A percentile compares a stretch with the other conserved stretches of the same genome.
Evolutionary conservation across 2,888 invertebrate species (phyloP).

Genomic region (Pherbina coryleti): DNA sequence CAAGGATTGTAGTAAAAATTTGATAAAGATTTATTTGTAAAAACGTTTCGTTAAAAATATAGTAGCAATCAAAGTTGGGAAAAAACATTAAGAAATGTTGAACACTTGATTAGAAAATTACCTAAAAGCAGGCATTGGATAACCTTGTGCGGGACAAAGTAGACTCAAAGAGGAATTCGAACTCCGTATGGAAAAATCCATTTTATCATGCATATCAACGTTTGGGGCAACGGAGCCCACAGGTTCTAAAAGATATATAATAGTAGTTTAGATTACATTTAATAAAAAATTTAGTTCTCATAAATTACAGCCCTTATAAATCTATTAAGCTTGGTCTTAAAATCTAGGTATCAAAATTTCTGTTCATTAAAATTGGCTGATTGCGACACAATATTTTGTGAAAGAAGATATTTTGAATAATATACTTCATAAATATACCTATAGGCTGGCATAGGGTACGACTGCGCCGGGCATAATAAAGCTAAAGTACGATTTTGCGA

Average conservation of each 20-base stretch:
- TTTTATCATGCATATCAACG: constrained; percentile 71
- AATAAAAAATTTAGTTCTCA: no score
- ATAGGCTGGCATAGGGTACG: constrained; percentile 78
- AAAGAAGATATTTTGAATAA: constrained; percentile 56
- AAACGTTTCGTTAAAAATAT: no score
- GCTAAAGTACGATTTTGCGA: constrained; percentile 71
- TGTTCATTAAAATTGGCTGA: constrained; percentile 75
- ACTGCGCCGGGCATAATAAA: constrained; percentile 82
- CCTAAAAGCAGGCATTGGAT: constrained; percentile 67
- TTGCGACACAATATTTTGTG: constrained; percentile 75
- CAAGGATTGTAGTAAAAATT: no score
- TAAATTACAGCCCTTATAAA: no score
- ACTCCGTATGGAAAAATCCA: constrained; percentile 60
- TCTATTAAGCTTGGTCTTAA: no score
- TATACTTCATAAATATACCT: constrained; percentile 53
- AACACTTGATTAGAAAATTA: constrained; percentile 33
- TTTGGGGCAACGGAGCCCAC: constrained; percentile 73
- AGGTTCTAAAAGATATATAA: constrained; percentile 65
- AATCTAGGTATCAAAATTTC: no score
- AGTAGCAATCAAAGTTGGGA: no score
- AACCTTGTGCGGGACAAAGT: constrained; percentile 81
- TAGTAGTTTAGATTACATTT: no score
- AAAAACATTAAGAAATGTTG: not conserved
- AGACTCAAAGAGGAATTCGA: constrained; percentile 72
- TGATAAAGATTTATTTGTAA: no score